Evolutionary conservation across 2,113 vertebrate species (phyloP).

Genomic region (Ailurus styani): DNA sequence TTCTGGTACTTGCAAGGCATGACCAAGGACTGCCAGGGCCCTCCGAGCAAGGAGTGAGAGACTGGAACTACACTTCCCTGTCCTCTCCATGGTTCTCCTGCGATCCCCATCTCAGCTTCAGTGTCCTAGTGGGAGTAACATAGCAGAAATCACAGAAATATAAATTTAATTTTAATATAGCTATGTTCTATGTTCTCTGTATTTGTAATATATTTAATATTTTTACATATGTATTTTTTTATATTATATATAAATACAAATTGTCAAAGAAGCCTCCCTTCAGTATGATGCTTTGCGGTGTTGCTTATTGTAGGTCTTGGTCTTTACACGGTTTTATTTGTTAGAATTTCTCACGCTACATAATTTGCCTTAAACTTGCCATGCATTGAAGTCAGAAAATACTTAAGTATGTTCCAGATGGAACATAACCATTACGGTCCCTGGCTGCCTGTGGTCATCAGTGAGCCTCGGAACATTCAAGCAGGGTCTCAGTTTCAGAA

Average conservation of each 20-base stretch:
- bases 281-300: not conserved
- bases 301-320: not conserved
- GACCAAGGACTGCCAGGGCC: not conserved
- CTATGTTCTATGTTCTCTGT: not conserved
- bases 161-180: not conserved
- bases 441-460: not conserved
- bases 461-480: not conserved
- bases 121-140: not conserved
- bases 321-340: slow-evolving; percentile 8
- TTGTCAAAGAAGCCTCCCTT: not conserved
- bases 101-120: not conserved
- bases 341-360: not conserved
- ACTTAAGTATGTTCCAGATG: not conserved
- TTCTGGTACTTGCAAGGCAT: not conserved
- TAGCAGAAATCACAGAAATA: not conserved
- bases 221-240: not conserved
- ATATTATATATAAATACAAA: not conserved
- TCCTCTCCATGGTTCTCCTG: not conserved
- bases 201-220: not conserved
- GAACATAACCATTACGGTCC: not conserved
- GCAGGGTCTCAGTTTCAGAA: slow-evolving; percentile 50
- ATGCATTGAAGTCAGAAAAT: not conserved
- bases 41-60: not conserved
- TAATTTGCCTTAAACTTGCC: slow-evolving; percentile 14
- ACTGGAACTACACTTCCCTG: not conserved